Evolutionary conservation across 2,797 vertebrate species (phyloP).

Genomic region (Channallabes apus): DNA sequence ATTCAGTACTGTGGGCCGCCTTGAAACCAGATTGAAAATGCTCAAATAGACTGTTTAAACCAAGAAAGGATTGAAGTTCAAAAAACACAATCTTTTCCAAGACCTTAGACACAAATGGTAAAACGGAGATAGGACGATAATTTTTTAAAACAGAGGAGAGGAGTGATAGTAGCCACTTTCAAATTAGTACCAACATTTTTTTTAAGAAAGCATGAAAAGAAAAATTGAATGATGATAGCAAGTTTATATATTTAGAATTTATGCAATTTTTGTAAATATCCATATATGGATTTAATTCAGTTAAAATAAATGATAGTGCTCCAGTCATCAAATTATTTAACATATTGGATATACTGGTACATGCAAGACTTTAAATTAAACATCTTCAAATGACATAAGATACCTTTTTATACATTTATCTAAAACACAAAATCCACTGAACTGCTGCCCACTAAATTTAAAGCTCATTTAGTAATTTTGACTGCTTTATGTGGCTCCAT

Average conservation of each 20-base stretch:
- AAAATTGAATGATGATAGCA: not conserved
- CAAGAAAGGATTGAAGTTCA: too few species aligned
- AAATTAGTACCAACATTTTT: too few species aligned
- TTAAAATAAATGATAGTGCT: not conserved
- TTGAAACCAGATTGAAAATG: too few species aligned
- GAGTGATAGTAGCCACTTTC: too few species aligned
- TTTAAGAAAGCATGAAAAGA: not conserved
- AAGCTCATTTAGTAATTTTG: conserved; percentile 20
- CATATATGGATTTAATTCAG: not conserved
- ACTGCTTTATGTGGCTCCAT: conserved; percentile 22
- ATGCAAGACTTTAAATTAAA: not conserved
- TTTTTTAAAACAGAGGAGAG: too few species aligned
- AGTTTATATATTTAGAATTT: not conserved
- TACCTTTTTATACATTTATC: not conserved
- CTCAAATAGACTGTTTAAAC: too few species aligned
- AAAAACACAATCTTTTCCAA: too few species aligned
- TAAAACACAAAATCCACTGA: not conserved
- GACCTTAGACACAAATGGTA: too few species aligned
- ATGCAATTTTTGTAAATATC: not conserved
- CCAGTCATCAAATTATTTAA: not conserved
- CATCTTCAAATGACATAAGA: not conserved
- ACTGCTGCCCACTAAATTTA: not conserved
- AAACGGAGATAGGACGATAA: too few species aligned
- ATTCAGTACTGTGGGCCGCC: too few species aligned
- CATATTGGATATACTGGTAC: not conserved